Evolutionary conservation across 2,888 invertebrate species (phyloP).

Genomic region (Electrophaes corylata): DNA sequence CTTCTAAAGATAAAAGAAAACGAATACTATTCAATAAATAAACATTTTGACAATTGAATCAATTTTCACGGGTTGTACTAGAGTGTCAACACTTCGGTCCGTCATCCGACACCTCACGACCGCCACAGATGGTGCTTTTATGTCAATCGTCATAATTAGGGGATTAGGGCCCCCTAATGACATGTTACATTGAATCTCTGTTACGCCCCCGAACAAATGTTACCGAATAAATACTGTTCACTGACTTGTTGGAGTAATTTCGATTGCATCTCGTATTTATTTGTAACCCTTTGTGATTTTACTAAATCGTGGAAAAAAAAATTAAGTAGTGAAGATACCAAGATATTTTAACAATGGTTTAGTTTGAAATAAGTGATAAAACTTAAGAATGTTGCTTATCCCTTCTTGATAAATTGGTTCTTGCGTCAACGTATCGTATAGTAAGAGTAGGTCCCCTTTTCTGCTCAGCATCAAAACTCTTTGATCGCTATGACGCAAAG

Average conservation of each 20-base stretch:
- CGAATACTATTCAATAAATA: constrained; percentile 29
- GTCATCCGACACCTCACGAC: constrained; percentile 77
- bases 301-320: neutral
- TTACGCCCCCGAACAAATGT: constrained; percentile 81
- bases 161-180: constrained; percentile 81
- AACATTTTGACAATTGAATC: constrained; percentile 46
- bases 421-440: too few relatives aligned
- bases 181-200: constrained; percentile 79
- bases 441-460: neutral
- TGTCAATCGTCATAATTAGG: constrained; percentile 84
- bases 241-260: constrained; percentile 52
- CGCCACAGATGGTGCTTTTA: constrained; percentile 81
- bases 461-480: neutral
- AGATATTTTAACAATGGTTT: neutral
- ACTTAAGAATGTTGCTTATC: too few relatives aligned
- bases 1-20: too few relatives aligned
- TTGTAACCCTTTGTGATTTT: constrained; percentile 1
- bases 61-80: constrained; percentile 47
- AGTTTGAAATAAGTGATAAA: too few relatives aligned
- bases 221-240: constrained; percentile 68
- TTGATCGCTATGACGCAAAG: constrained; percentile 6
- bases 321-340: neutral
- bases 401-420: too few relatives aligned
- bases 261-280: constrained; percentile 20
- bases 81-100: constrained; percentile 46